phyloP scores from a whole-genome alignment of 1,140 invertebrate genomes.

The Drosophila dunni region DNA sequence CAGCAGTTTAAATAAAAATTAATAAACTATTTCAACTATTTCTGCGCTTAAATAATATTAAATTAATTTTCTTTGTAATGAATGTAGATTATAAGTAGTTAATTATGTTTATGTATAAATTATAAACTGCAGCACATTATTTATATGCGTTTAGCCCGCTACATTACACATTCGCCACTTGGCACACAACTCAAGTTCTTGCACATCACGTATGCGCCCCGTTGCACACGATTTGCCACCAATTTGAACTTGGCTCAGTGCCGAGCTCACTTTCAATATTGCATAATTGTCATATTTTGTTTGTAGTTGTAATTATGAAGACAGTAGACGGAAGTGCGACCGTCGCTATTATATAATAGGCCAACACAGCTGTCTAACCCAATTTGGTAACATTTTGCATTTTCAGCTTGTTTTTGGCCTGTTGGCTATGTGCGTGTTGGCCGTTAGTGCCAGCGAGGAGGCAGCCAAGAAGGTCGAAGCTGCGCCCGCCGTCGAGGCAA shows the following conservation, averaged over 20 bases:
- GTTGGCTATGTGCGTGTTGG: constrained; percentile 84
- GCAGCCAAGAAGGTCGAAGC: constrained; percentile 70
- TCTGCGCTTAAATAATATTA: no score
- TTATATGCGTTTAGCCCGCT: no score
- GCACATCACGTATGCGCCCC: constrained; percentile 64
- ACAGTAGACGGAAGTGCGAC: constrained; percentile 52
- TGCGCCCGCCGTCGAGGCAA: constrained; percentile 71
- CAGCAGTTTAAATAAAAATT: no score
- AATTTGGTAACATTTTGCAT: constrained; percentile 46
- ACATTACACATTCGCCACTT: constrained; percentile 12
- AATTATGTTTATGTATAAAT: not conserved
- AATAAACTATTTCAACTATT: no score
- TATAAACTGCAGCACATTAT: no score
- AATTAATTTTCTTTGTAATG: no score
- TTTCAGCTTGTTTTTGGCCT: constrained; percentile 85
- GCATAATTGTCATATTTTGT: constrained; percentile 76
- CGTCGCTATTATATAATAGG: constrained; percentile 50
- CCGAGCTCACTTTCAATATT: constrained; percentile 59
- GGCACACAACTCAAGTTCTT: constrained; percentile 29
- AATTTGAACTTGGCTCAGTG: constrained; percentile 66
- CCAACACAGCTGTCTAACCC: constrained; percentile 42
- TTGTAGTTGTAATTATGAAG: constrained; percentile 67
- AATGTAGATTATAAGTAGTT: not conserved
- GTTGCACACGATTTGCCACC: constrained; percentile 25
- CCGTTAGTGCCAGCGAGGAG: constrained; percentile 85